Evolutionary conservation across 2,797 vertebrate genomes (phyloP), one percentile per base, ranked within the genome.

Genomic region (Helarctos malayanus): DNA sequence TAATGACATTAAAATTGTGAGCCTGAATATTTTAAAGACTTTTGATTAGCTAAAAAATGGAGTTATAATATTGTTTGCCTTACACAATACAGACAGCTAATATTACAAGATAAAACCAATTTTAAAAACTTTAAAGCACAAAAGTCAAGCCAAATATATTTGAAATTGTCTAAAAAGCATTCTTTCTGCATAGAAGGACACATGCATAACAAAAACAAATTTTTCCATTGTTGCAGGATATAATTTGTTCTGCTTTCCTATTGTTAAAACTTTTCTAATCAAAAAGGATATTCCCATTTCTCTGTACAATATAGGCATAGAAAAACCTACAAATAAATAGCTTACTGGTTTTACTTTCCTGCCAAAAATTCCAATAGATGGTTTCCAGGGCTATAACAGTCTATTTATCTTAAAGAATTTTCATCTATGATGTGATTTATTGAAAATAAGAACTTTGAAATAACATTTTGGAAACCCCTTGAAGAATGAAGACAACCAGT

Each of bases 401-500:
- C 12, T 32, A 96, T 97, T 98, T 61, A 96, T 97, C 97, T 98
- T 94, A 93, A 89, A 98, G n/a, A 88, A 0, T 91, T 96, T 98
- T 98, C 2, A 87, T 95, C 96, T 97, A 91, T 98, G 71, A 98
- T 96, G 14, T 95, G n/a, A 98, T 96, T 98, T 97, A 98, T 84
- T 98, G 84, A 38, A 95, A 97, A 86, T 94, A 97, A 97, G 96
- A 94, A 96, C 8, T 91, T 92, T 57, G 18, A 91, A 98, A 98
- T 97, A 59, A 83, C 47, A 96, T 97, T 97, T 96, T 96, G 0
- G 16, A 97, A 94, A 45, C 41, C 13, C 90, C 54, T 76, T 10
- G 94, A 97, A 96, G 87, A 98, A 97, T 96, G 49, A 97, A 96
- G 23, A 91, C 29, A 98, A 98, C 97, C 0, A 68, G 69, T 97